phyloP scores from a whole-genome alignment of 2,113 vertebrate genomes.

The Hydrolagus affinis region DNA sequence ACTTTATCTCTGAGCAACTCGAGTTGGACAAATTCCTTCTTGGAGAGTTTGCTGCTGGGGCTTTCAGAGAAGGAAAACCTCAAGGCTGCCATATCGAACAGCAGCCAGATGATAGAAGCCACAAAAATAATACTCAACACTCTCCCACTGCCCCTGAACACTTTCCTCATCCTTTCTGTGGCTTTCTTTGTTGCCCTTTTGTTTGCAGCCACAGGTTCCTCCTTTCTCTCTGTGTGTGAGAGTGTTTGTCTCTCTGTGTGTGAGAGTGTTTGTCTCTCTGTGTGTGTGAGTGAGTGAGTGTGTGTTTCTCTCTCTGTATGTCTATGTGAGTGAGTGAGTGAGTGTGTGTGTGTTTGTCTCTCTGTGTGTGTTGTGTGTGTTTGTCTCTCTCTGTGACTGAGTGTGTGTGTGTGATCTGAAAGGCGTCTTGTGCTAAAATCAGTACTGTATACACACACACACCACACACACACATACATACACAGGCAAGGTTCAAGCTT shows the following conservation, averaged over 20 bases:
- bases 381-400: no score
- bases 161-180: constrained; percentile 58
- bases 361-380: not conserved
- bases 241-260: not conserved
- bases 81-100: constrained; percentile 90
- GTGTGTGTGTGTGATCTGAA: not conserved
- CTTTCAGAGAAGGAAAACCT: constrained; percentile 68
- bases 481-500: not conserved
- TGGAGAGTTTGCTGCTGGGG: constrained; percentile 52
- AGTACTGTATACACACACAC: not conserved
- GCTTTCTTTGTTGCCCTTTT: constrained; percentile 42
- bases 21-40: constrained; percentile 44
- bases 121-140: constrained; percentile 73
- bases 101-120: constrained; percentile 80
- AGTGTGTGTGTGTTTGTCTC: not conserved
- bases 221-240: no score
- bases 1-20: not conserved
- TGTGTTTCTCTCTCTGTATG: not conserved
- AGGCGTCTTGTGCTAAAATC: not conserved
- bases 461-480: not conserved
- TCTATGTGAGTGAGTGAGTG: no score
- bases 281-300: not conserved
- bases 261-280: no score
- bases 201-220: not conserved
- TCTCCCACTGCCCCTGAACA: constrained; percentile 75